Evolutionary conservation across 2,113 vertebrate genomes (phyloP).

Genomic region (Erinaceus europaeus): DNA sequence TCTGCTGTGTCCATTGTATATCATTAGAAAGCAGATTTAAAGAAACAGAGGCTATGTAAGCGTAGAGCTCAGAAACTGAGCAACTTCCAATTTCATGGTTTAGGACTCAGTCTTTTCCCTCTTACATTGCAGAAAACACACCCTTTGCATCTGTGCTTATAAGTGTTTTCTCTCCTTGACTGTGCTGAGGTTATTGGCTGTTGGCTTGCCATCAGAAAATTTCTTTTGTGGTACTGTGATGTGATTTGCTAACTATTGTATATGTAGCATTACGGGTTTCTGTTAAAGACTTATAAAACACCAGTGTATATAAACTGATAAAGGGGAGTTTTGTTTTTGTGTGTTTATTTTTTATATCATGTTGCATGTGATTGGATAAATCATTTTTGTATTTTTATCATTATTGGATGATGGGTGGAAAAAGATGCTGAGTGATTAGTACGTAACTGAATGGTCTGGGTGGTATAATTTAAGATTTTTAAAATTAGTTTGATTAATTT

Average conservation of each 20-base stretch:
- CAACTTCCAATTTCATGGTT: not conserved
- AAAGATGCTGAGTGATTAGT: not conserved
- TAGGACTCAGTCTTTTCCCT: conserved; percentile 54
- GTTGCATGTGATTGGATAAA: conserved; percentile 77
- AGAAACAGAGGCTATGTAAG: not conserved
- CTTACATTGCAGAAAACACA: conserved; percentile 59
- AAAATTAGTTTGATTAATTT: no score
- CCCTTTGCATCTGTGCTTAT: not conserved
- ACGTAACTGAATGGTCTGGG: conserved; percentile 10
- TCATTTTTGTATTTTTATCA: conserved; percentile 50
- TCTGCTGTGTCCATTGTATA: conserved; percentile 41
- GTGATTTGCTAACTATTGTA: not conserved
- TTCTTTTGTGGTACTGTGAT: conserved; percentile 11
- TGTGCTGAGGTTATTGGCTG: conserved; percentile 42
- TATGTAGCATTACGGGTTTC: conserved; percentile 37
- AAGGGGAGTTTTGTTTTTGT: conserved; percentile 54
- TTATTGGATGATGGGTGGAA: conserved; percentile 38
- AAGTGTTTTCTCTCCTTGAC: not conserved
- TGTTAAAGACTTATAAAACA: conserved; percentile 47
- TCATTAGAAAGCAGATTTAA: conserved; percentile 26
- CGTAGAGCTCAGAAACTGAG: not conserved
- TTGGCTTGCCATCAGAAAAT: conserved; percentile 53
- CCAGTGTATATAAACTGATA: not conserved
- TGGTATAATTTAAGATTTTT: no score
- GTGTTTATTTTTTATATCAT: conserved; percentile 57